Evolutionary conservation across 2,888 invertebrate species (phyloP), one percentile per base, ranked within the genome.

Genomic region (Philaethria dido): DNA sequence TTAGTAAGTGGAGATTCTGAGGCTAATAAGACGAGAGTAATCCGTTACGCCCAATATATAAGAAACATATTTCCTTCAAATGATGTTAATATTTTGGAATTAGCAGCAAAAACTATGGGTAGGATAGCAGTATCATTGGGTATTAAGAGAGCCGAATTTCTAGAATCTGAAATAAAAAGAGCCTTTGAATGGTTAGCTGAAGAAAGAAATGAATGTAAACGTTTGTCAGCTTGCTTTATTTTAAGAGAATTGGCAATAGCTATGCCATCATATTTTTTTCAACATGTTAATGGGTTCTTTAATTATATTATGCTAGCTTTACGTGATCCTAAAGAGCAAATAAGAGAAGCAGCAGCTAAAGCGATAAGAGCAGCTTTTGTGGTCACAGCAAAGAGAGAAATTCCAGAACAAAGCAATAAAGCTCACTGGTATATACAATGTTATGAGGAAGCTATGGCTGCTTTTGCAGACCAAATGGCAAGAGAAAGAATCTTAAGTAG

Each of bases 181-280:
- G 97, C 98, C 3, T 97, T 97, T 82, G 99, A 99, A 83, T 99
- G 99, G 98, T 93, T 99, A 1, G 94, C 95, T 29, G 97, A 96
- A 62, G 98, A 98, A 78, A 93, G 98, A 76, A 95, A 97, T 85
- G 99, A 99, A 93, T 96, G 96, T 9, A 97, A 98, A 82, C 94
- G 98, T 66, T 96, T 98, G 77, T 98, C 98, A 20, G 98, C 98
- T 6, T 98, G 98, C 6, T 93, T 99, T 50, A 97, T 99, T 61
- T 88, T 99, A 22, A 95, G 97, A 75, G 99, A 99, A 89, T 89
- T 99, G 52, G 99, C 99, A 0, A 95, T 98, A 36, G 96, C 97
- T n/a, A 97, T 99, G 93, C 99, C 99, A 0, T 98, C 99, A 25
- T 98, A 98, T 85, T 99, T 99, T 86, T 99, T 97, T 82, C 98